A percentile compares a stretch with the other conserved stretches of the same genome.
phyloP scores from a whole-genome alignment of 2,113 vertebrate genomes.

The Myanophis thanlyinensis region DNA sequence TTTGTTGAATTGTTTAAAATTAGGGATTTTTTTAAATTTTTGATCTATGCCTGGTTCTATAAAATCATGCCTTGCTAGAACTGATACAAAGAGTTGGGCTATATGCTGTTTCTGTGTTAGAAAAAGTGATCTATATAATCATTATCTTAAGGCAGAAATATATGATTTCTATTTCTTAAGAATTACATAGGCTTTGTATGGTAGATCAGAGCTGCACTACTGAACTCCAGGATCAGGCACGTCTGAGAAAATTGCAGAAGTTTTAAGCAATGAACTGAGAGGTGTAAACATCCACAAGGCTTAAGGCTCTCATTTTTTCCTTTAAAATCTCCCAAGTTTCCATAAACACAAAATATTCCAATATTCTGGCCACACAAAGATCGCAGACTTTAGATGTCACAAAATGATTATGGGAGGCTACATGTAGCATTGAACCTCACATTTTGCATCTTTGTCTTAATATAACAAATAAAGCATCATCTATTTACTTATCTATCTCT shows the following conservation, averaged over 20 bases:
- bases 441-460: neutral
- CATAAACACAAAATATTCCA: neutral
- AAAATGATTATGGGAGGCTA: neutral
- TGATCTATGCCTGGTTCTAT: neutral
- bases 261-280: neutral
- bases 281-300: neutral
- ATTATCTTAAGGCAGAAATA: neutral
- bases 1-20: neutral
- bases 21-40: neutral
- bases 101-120: neutral
- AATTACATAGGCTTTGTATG: neutral
- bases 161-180: neutral
- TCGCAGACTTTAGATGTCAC: neutral
- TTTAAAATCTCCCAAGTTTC: neutral
- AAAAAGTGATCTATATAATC: neutral
- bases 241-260: neutral
- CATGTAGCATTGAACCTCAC: neutral
- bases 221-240: neutral
- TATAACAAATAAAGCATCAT: neutral
- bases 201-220: neutral
- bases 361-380: neutral
- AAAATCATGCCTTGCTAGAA: neutral
- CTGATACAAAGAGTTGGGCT: neutral
- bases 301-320: neutral
- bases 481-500: neutral